Evolutionary conservation across 2,797 vertebrate species (phyloP).

Genomic region (Gymnodraco acuticeps): DNA sequence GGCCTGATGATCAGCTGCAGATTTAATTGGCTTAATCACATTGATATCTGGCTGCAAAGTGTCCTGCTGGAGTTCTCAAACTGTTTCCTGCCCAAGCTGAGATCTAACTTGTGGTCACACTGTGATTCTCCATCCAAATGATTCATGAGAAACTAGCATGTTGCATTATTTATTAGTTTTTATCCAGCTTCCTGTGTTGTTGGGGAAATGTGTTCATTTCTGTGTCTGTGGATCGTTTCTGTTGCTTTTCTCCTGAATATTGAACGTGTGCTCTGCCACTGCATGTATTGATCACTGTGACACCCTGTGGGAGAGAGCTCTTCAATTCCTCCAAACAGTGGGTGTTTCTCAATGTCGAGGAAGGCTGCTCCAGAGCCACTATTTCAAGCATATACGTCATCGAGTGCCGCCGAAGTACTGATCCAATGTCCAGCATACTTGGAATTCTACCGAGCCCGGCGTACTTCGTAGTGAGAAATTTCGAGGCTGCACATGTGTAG

Average conservation of each 20-base stretch:
- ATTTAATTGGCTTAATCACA: background rate
- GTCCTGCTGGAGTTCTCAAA: background rate
- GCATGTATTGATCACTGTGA: slow-evolving; percentile 15
- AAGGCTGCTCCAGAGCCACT: too few relatives aligned
- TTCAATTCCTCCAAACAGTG: background rate
- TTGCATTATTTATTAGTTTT: background rate
- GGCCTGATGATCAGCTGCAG: background rate
- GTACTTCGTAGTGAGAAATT: too few relatives aligned
- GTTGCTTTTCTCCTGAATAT: slow-evolving; percentile 1
- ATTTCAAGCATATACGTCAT: too few relatives aligned
- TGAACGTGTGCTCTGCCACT: background rate
- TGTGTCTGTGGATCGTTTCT: background rate
- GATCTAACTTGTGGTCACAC: background rate
- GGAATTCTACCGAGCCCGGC: too few relatives aligned
- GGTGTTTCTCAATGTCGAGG: too few relatives aligned
- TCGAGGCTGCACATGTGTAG: too few relatives aligned
- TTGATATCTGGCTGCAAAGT: background rate
- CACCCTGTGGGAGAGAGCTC: background rate
- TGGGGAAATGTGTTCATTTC: background rate
- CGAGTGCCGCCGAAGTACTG: too few relatives aligned
- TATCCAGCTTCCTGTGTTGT: background rate
- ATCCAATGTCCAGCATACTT: too few relatives aligned
- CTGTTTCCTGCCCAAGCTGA: background rate
- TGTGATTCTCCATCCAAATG: background rate
- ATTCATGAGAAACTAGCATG: background rate